These are phyloP conservation scores for Chironomus tentans DNA, from an alignment of 2,888 invertebrate genomes.

Conservation along the genomic window DNA sequence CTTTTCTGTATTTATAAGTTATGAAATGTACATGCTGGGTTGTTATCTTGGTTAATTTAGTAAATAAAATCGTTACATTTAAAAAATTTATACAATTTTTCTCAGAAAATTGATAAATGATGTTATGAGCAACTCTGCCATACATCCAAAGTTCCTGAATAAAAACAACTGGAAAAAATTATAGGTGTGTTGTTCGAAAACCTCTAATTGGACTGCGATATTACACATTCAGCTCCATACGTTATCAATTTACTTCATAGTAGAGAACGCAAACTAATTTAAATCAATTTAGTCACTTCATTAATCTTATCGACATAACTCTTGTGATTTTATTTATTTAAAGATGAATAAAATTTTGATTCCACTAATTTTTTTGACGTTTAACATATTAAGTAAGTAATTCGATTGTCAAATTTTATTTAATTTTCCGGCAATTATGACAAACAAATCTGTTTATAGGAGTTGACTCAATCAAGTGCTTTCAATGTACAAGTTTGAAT, in stretches of 20 bases:
- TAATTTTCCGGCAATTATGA: not conserved
- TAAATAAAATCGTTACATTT: too few relatives aligned
- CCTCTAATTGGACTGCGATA: not conserved
- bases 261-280: not conserved
- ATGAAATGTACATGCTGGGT: too few relatives aligned
- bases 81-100: too few relatives aligned
- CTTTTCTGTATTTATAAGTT: not conserved
- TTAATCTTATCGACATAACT: not conserved
- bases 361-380: not conserved
- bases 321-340: not conserved
- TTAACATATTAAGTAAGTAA: not conserved
- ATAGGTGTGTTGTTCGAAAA: not conserved
- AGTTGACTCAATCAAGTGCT: slow-evolving; percentile 1
- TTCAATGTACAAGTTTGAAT: not conserved
- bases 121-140: not conserved
- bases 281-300: not conserved
- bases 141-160: not conserved
- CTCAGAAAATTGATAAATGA: too few relatives aligned
- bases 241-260: too few relatives aligned
- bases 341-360: not conserved
- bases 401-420: not conserved
- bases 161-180: not conserved
- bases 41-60: too few relatives aligned
- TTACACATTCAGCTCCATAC: not conserved
- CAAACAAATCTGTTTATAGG: not conserved